These are phyloP conservation scores for Lepidonotus clava DNA, from an alignment of 2,888 invertebrate species.

Conservation along the genomic window DNA sequence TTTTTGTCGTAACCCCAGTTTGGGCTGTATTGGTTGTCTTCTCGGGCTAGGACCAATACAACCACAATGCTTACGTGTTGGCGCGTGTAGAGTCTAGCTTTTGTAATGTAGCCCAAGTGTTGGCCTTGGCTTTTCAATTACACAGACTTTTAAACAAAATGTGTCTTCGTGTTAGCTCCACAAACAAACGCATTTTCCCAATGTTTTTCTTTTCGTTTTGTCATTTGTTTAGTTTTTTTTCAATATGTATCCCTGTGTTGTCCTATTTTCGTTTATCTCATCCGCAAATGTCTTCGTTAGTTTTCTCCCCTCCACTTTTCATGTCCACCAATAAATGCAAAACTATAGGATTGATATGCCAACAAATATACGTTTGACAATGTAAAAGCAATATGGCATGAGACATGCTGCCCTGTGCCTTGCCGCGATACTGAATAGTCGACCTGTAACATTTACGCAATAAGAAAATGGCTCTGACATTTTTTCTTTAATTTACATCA, in stretches of 20 bases:
- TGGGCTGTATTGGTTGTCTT: constrained; percentile 13
- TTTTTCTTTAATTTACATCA: too few relatives aligned
- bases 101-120: constrained; percentile 13
- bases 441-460: too few relatives aligned
- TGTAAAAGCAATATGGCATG: too few relatives aligned
- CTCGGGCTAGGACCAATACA: constrained; percentile 8
- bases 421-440: too few relatives aligned
- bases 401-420: too few relatives aligned
- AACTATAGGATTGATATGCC: too few relatives aligned
- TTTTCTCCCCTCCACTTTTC: too few relatives aligned
- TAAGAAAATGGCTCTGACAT: too few relatives aligned
- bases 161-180: background rate
- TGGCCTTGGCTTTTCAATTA: constrained; percentile 21
- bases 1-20: constrained; percentile 45
- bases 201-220: background rate
- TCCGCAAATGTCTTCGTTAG: too few relatives aligned
- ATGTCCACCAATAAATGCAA: too few relatives aligned
- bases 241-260: background rate
- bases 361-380: too few relatives aligned
- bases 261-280: background rate
- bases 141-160: background rate
- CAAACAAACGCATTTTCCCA: background rate
- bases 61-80: background rate
- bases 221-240: background rate
- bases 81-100: constrained; percentile 17